These are phyloP conservation scores for Cygnus olor DNA, from an alignment of 2,797 vertebrate species.

Conservation along the genomic window DNA sequence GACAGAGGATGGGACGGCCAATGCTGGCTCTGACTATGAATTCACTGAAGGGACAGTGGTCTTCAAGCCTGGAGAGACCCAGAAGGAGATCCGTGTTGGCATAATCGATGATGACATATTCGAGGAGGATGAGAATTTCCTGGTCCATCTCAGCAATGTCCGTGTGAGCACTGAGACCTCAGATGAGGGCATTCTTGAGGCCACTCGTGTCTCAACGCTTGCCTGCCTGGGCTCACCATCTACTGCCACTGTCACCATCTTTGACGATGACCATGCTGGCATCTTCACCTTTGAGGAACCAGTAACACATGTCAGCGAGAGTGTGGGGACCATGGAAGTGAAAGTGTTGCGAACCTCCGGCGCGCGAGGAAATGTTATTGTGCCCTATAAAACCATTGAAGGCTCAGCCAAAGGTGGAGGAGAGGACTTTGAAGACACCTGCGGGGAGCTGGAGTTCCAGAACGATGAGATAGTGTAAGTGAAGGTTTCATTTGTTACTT, in stretches of 20 bases:
- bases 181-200: conserved; percentile 77
- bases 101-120: conserved; percentile 97
- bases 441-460: conserved; percentile 93
- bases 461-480: conserved; percentile 97
- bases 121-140: conserved; percentile 96
- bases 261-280: conserved; percentile 94
- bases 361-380: conserved; percentile 89
- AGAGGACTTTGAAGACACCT: conserved; percentile 95
- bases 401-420: conserved; percentile 94
- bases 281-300: conserved; percentile 94
- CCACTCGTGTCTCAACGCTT: conserved; percentile 74
- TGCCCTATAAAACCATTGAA: conserved; percentile 92
- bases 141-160: conserved; percentile 91
- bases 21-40: conserved; percentile 91
- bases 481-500: conserved; percentile 38
- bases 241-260: conserved; percentile 91
- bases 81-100: conserved; percentile 90
- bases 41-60: conserved; percentile 88
- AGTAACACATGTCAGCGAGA: conserved; percentile 88
- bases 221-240: conserved; percentile 86
- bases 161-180: conserved; percentile 75
- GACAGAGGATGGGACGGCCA: conserved; percentile 94
- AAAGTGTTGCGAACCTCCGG: conserved; percentile 91
- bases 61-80: conserved; percentile 91
- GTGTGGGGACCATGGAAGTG: conserved; percentile 92